phyloP scores from a whole-genome alignment of 1,140 invertebrate species.

The Scaptomyza montana region DNA sequence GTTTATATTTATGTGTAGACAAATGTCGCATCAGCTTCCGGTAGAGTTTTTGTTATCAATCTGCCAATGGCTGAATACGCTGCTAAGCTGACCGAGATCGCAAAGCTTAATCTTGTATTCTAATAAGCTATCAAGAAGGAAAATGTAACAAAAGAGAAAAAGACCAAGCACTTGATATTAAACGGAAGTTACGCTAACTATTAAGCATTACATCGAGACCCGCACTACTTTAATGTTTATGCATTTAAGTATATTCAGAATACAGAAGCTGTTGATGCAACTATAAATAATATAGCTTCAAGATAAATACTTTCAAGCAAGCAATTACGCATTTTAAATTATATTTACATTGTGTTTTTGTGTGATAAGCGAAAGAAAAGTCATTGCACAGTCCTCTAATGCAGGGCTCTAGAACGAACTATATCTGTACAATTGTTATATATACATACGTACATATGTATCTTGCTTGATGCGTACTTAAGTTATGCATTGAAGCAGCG shows the following conservation, averaged over 20 bases:
- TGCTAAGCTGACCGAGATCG: constrained; percentile 29
- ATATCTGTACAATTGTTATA: not conserved
- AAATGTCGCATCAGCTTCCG: constrained; percentile 30
- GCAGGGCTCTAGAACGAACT: not conserved
- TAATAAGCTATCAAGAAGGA: too few relatives aligned
- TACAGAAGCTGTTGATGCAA: constrained; percentile 23
- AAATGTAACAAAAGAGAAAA: constrained; percentile 22
- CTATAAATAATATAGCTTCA: constrained; percentile 36
- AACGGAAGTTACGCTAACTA: constrained; percentile 27
- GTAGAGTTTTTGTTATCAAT: constrained; percentile 14
- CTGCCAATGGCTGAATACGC: constrained; percentile 11
- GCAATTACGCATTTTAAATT: constrained; percentile 51
- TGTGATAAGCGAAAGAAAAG: constrained; percentile 18
- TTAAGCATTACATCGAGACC: constrained; percentile 5
- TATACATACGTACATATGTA: not conserved
- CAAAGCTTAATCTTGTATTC: constrained; percentile 14
- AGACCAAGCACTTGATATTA: constrained; percentile 22
- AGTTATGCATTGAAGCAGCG: constrained; percentile 26
- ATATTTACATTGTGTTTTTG: constrained; percentile 22
- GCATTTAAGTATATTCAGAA: not conserved
- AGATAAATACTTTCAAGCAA: constrained; percentile 31
- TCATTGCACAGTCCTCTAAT: not conserved
- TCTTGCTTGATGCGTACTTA: constrained; percentile 16
- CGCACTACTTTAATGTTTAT: constrained; percentile 10
- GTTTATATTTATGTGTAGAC: too few relatives aligned